These are phyloP conservation scores for Gonioctena quinquepunctata DNA, from an alignment of 1,140 invertebrate species.

Conservation along the genomic window DNA sequence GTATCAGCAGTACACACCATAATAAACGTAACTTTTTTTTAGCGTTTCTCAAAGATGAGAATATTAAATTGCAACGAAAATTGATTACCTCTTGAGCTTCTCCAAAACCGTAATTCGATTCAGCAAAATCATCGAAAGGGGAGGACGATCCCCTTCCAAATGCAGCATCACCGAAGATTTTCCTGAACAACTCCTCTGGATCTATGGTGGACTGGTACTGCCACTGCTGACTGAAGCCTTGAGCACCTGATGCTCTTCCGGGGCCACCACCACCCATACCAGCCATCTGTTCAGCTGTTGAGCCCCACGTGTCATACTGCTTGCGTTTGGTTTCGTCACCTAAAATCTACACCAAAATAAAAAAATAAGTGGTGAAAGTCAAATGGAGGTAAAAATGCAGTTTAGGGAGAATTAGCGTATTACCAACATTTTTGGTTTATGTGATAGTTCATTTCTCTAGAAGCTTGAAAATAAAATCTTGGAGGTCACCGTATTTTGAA, in stretches of 20 bases:
- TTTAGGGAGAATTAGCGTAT: too few relatives aligned
- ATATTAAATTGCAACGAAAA: conserved; percentile 19
- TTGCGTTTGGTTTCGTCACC: conserved; percentile 90
- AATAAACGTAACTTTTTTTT: too few relatives aligned
- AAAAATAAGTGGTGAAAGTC: not conserved
- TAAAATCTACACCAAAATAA: conserved; percentile 66
- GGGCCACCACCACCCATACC: conserved; percentile 59
- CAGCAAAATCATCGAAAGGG: conserved; percentile 80
- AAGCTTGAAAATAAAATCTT: too few relatives aligned
- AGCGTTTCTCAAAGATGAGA: too few relatives aligned
- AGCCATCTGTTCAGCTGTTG: conserved; percentile 84
- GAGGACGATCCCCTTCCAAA: conserved; percentile 61
- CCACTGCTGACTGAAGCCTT: conserved; percentile 73
- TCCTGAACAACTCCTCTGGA: conserved; percentile 94
- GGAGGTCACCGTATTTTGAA: too few relatives aligned
- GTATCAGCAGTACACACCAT: too few relatives aligned
- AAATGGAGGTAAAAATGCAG: too few relatives aligned
- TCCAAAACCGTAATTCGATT: conserved; percentile 87
- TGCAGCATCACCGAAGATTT: conserved; percentile 82
- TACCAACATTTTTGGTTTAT: too few relatives aligned
- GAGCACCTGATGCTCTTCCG: conserved; percentile 55
- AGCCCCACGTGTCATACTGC: conserved; percentile 93
- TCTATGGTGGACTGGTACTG: conserved; percentile 87
- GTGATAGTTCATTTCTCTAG: too few relatives aligned
- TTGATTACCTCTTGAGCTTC: conserved; percentile 87